A percentile compares a stretch with the other conserved stretches of the same genome.
These are phyloP conservation scores for Nothoprocta pentlandii DNA, from an alignment of 2,113 vertebrate genomes.

Conservation along the genomic window DNA sequence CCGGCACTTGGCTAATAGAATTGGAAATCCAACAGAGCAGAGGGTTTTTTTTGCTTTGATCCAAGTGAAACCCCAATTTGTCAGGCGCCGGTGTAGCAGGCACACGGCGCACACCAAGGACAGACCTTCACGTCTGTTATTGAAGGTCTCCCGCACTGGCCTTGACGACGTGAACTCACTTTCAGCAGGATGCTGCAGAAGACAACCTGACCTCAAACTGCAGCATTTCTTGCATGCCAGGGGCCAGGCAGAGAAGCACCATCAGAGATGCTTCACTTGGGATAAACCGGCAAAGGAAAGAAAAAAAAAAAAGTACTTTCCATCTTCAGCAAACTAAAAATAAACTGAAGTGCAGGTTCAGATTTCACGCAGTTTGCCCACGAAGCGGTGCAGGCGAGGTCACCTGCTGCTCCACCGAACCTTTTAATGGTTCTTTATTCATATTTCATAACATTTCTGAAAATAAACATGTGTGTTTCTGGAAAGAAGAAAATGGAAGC, in stretches of 20 bases:
- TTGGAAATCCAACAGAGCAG: neutral
- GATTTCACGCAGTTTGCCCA: neutral
- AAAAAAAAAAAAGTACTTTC: neutral
- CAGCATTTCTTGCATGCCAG: slow-evolving; percentile 79
- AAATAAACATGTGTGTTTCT: neutral
- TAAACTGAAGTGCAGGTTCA: neutral
- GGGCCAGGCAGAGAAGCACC: slow-evolving; percentile 81
- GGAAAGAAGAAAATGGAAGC: neutral
- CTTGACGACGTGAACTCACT: slow-evolving; percentile 76
- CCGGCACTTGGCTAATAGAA: neutral
- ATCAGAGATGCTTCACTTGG: slow-evolving; percentile 83
- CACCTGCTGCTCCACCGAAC: neutral
- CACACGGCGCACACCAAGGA: neutral
- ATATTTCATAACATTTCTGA: no score
- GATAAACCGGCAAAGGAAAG: slow-evolving; percentile 53
- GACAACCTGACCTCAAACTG: slow-evolving; percentile 78
- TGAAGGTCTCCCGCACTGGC: neutral
- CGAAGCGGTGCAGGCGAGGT: neutral
- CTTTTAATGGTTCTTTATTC: neutral
- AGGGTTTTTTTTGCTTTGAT: neutral
- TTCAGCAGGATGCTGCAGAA: slow-evolving; percentile 78
- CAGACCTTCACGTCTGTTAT: neutral
- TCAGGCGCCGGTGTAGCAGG: neutral
- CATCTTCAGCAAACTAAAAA: no score
- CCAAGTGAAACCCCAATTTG: neutral